Evolutionary conservation across 1,140 invertebrate species (phyloP).

Genomic region (Eueides isabella): DNA sequence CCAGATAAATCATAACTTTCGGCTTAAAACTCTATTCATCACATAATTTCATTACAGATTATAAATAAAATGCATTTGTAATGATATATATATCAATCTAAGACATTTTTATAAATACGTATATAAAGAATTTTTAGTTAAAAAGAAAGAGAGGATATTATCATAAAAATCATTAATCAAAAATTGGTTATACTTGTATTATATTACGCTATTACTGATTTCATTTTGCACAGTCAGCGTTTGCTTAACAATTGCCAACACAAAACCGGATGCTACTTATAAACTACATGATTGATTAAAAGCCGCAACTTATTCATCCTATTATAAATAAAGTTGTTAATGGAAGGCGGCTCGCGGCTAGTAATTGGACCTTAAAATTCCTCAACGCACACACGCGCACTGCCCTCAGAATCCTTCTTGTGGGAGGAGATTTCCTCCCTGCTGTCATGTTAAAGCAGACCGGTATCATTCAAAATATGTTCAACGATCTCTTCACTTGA

Average conservation of each 20-base stretch:
- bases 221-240: constrained; percentile 52
- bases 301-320: constrained; percentile 75
- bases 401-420: constrained; percentile 37
- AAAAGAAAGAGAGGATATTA: too few species aligned
- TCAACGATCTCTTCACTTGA: constrained; percentile 34
- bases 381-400: constrained; percentile 56
- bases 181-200: too few species aligned
- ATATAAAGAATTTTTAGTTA: too few species aligned
- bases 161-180: too few species aligned
- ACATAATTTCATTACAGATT: too few species aligned
- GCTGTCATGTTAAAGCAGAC: constrained; percentile 44
- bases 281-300: constrained; percentile 75
- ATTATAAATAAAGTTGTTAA: constrained; percentile 79
- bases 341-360: constrained; percentile 62
- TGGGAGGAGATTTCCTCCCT: constrained; percentile 39
- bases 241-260: constrained; percentile 66
- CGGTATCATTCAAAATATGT: constrained; percentile 51
- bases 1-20: too few species aligned
- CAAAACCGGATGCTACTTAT: constrained; percentile 60
- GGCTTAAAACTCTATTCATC: too few species aligned
- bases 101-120: too few species aligned
- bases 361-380: constrained; percentile 75
- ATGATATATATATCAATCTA: too few species aligned
- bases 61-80: too few species aligned
- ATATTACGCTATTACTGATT: too few species aligned